These are phyloP conservation scores for Charanyca ferruginea DNA, from an alignment of 2,888 invertebrate species.

Conservation along the genomic window DNA sequence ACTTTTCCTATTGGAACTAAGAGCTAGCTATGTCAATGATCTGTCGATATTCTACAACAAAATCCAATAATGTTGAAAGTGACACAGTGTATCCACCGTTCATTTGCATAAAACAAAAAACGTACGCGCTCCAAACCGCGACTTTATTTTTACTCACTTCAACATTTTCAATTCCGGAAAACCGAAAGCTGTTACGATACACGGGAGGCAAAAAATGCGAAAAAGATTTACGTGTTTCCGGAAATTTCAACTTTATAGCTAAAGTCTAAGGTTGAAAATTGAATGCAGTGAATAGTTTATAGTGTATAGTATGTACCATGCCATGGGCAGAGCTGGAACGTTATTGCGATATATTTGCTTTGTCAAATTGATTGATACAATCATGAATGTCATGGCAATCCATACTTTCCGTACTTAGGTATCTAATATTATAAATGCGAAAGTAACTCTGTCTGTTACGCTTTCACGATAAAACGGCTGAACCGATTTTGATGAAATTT, in stretches of 20 bases:
- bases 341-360: conserved; percentile 42
- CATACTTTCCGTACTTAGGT: too few species aligned
- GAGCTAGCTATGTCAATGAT: conserved; percentile 30
- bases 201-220: conserved; percentile 25
- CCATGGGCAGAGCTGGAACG: conserved; percentile 18
- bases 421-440: too few species aligned
- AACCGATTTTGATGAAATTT: too few species aligned
- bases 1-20: background rate
- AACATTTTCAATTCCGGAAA: conserved; percentile 58
- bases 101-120: conserved; percentile 62
- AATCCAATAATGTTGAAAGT: conserved; percentile 63
- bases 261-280: conserved; percentile 1
- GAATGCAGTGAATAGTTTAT: conserved; percentile 25
- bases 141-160: conserved; percentile 55
- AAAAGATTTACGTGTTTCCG: conserved; percentile 14
- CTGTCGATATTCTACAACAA: conserved; percentile 20
- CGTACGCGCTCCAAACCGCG: conserved; percentile 27
- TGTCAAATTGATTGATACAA: conserved; percentile 49
- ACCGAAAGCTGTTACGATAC: conserved; percentile 35
- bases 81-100: conserved; percentile 29
- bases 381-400: too few species aligned
- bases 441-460: too few species aligned
- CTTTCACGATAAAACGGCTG: too few species aligned
- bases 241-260: conserved; percentile 3
- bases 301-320: conserved; percentile 42